Evolutionary conservation across 2,888 invertebrate genomes (phyloP).

Genomic region (Trissolcus japonicus): DNA sequence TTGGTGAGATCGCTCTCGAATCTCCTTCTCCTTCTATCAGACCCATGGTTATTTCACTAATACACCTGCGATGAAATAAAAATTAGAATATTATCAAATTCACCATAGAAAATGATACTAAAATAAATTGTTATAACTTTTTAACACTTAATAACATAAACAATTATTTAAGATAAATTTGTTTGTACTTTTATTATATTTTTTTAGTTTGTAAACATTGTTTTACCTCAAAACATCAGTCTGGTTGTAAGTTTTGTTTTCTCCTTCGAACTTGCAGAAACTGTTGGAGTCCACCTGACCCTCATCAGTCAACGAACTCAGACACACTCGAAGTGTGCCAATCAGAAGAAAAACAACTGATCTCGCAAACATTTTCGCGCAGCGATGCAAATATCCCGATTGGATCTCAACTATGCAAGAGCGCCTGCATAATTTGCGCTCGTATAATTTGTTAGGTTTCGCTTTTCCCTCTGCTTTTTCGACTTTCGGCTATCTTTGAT

Average conservation of each 20-base stretch:
- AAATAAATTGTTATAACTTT: no score
- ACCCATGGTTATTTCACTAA: slow-evolving; percentile 63
- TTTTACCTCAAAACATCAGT: slow-evolving; percentile 68
- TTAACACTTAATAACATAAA: no score
- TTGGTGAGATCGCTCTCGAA: slow-evolving; percentile 18
- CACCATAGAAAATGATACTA: neutral
- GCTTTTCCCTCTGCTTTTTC: slow-evolving; percentile 27
- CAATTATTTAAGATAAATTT: no score
- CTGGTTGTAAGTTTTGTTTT: slow-evolving; percentile 62
- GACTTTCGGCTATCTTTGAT: slow-evolving; percentile 44
- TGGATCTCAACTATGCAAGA: slow-evolving; percentile 34
- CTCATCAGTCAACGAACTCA: slow-evolving; percentile 34
- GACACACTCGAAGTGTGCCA: slow-evolving; percentile 42
- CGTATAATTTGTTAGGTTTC: slow-evolving; percentile 37
- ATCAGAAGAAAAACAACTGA: slow-evolving; percentile 44
- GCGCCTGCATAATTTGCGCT: slow-evolving; percentile 50
- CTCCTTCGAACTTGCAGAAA: slow-evolving; percentile 61
- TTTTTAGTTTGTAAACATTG: slow-evolving; percentile 1
- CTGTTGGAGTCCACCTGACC: slow-evolving; percentile 28
- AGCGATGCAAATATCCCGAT: slow-evolving; percentile 29
- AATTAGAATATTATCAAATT: neutral
- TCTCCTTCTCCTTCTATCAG: slow-evolving; percentile 49
- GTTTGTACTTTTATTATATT: neutral
- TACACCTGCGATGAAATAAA: slow-evolving; percentile 62
- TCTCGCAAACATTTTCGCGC: slow-evolving; percentile 43